Base-by-base conservation (phyloP, 2,797 vertebrate genomes). In the Hafferia zeledoni region DNA sequence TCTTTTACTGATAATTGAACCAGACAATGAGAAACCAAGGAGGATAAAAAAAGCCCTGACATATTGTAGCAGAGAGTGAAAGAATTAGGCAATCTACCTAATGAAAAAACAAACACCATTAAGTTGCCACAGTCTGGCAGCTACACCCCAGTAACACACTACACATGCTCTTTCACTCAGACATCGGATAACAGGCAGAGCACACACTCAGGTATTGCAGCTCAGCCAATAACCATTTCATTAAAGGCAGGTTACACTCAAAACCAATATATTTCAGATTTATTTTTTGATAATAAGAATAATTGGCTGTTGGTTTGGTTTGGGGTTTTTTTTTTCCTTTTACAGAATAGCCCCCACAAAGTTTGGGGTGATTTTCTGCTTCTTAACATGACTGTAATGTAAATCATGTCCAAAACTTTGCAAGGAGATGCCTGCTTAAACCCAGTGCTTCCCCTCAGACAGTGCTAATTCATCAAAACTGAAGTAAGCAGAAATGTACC, bases 41-140 rank as follows among this genome's bases (percentile, higher is more conserved):
- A 14, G 14, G 3, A 9, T 2, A 2, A 0, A 4, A 4, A 14
- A 13, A 30, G 3, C 2, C 13, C 18, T 10, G 19, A 19, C 11
- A 19, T 16, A 47, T 18, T 59, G 57, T 23, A 57, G n/a, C 9
- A 65, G 20, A 35, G 39, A n/a, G 9, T 63, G 23, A 79, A 92
- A 82, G 23, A 81, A 84, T 75, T 16, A 46, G 85, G 31, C 39
- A 20, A 33, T 30, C 15, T 44, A 59, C 35, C 65, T 46, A 35
- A 59, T 23, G 24, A 31, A 67, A 59, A 77, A 55, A 19, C n/a
- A 53, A 60, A 43, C 5, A 8, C 19, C 14, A 65, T 23, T 28
- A 37, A 49, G 35, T 11, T 65, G 37, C 20, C 37, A n/a, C 12
- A 18, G 25, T 13, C 30, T 30, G 44, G 68, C 55, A 72, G 35